Evolutionary conservation across 35 echinoderm and acorn worm genomes (phyloP), one percentile per base, ranked within the genome.

Genomic region (Lytechinus variegatus): DNA sequence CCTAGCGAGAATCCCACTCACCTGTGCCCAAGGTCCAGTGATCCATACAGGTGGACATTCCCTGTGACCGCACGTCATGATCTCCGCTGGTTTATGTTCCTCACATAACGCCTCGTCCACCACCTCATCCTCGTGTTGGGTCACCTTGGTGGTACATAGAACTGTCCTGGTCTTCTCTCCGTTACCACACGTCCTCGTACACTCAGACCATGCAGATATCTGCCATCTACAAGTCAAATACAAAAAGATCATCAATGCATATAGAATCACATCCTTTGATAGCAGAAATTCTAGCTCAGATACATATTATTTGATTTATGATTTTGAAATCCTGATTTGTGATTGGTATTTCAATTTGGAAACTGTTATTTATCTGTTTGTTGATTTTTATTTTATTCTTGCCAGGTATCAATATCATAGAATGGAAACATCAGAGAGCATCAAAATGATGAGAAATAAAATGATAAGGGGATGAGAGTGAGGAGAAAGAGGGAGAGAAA

Each of bases 41-140:
- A 96, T 94, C 98, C 98, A 99, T 28, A 96, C 61, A 21, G 98
- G 98, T 94, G 98, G 98, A 92, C 98, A 99, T 14, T 97, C 95
- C 53, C 94, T 89, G 9, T 87, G 58, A 27, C 93, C 96, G 92
- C 98, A 97, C 4, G 87, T 95, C 94, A 87, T 88, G 8, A 86
- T 60, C 53, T 96, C 92, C 4, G 94, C 21, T 33, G 97, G 98
- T 90, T 99, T 99, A 72, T 96, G 97, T 44, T 91, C 94, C 44
- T 56, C 86, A 93, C 98, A 99, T 9, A 90, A 86, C 4, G 94
- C 87, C 72, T 99, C 98, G 55, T 97, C 96, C 2, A 99, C 98
- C 27, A 95, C 96, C 57, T 99, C 98, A 52, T 96, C 95, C 24
- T 96, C 97, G 9, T 66, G 61, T 27, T 95, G 95, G 16, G 95